Evolutionary conservation across 2,797 vertebrate genomes (phyloP), one percentile per base, ranked within the genome.

Genomic region (Hydrocynus forskahlii): DNA sequence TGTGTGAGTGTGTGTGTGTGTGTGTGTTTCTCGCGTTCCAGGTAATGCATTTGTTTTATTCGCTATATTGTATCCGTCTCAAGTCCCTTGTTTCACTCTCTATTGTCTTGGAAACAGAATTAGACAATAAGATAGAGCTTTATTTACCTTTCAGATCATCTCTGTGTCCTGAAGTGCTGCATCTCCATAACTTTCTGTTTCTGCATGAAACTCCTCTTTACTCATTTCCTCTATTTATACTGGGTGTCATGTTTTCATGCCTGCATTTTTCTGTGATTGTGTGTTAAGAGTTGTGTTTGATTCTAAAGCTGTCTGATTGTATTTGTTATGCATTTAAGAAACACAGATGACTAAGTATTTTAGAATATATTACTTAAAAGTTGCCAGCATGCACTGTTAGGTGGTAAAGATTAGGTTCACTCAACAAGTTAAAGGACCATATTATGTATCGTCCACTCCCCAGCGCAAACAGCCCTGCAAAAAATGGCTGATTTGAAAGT

Each of bases 21-120:
- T 85, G 75, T 83, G 60, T 43, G 23, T 78, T 57, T 21, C 50
- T 55, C 71, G 81, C 80, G 83, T 79, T 78, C 43, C 64, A 54
- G 81, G 83, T 81, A 60, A 48, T 81, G n/a, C 54, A 25, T 82
- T 73, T 50, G 48, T 13, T 50, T 50, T 50, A 50, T 50, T 50
- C n/a, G 52, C 21, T 76, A 38, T 12, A 50, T 69, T 66, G 63
- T 14, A 17, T 64, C 23, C 21, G 35, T 75, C 52, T 12, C 48
- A 50, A 38, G 16, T 1, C 13, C 38, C 16, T 45, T 23, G n/a
- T 70, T 50, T 48, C 14, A 23, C 45, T 50, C 21, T 23, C 13
- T 9, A 75, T 21, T 16, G 29, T 48, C 62, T 76, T 54, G 7
- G 19, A 35, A 67, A 38, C 23, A 48, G 25, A 54, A 64, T 17